Base-by-base conservation (phyloP, 2,888 invertebrate genomes). In the Drosophila nr. fundita region DNA sequence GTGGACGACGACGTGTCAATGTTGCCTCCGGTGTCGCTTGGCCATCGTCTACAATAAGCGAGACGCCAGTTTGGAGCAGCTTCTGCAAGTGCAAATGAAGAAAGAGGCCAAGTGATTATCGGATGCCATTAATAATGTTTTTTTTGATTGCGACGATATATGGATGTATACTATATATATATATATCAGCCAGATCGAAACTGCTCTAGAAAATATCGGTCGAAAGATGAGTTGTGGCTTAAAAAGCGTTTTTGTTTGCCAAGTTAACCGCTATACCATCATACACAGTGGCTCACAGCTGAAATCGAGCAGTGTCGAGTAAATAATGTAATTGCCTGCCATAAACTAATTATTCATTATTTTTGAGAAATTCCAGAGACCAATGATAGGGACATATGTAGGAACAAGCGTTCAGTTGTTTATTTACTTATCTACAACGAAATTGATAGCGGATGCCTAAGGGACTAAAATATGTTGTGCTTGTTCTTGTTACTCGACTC, bases 61-160 rank as follows among this genome's bases (percentile, higher is more conserved):
- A 90, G 91, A 94, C 76, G 83, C 93, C 94, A 29, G 94, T 90
- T 75, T 91, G 89, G 2, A 91, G 78, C 62, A 91, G 83, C 91
- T 91, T 84, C 40, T 83, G 82, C 29, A 70, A 54, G 18, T 8
- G 52, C 34, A 68, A 54, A 13, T 29, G 11, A n/a, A 45, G 8
- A 45, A 45, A 24, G 15, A 15, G 8, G 15, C 1, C 4, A 15
- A 4, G 1, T 45, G 24, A 45, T 15, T 45, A 45, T 8, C 15
- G 15, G 15, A 45, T 24, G 15, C 45, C 13, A 24, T 24, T 15
- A 45, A 45, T 7, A 45, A 15, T 21, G 6, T 21, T 21, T 13
- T 21, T 45, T 45, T 11, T 32, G 32, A 32, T 32, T 32, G 1
- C 32, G 32, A 32, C 10, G 0, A 11, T 32, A 32, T 11, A 32